Base-by-base conservation (phyloP, 2,888 invertebrate species). In the Andricus quercusramuli region DNA sequence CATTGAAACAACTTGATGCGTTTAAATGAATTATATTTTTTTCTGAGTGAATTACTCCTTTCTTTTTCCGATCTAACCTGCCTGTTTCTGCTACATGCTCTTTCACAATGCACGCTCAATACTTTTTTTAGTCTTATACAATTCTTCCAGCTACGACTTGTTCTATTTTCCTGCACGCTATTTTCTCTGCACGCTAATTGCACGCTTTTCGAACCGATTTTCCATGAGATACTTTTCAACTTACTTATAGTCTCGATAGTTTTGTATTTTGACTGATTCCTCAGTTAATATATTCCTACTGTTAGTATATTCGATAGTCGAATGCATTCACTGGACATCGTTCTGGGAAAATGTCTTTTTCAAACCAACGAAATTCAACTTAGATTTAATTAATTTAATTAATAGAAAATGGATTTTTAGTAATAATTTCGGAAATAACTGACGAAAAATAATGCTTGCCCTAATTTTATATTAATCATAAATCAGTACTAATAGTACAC, bases 131-230 rank as follows among this genome's bases (percentile, higher is more conserved):
- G 59, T 62, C 70, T 83, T 81, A 37, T 37, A 82, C 83, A 74
- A 82, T 82, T 86, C 83, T 85, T 80, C 79, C 78, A 83, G 83
- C 83, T 81, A 84, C 76, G 47, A 85, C 80, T 85, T 84, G 80
- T 82, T 85, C 80, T 85, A 81, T 81, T 83, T 83, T 87, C 88
- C 87, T 90, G 91, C 91, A 91, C 90, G 91, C 90, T 85, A 84
- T 87, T 86, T 88, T 90, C 88, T 90, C 87, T 90, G 91, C 91
- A 91, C 91, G 91, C 86, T 88, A 88, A 89, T 89, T 91, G 91
- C 91, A 91, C 91, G 91, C 91, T 90, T 88, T 82, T 86, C 85
- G 83, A 87, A 86, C 87, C 84, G 85, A 81, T 88, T 90, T 86
- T 86, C 86, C 85, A 83, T 83, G 78, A 80, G 83, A 82, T 85